A percentile compares a stretch with the other conserved stretches of the same genome.
phyloP scores from a whole-genome alignment of 2,113 vertebrate genomes.

The Dicrurus megarhynchus region DNA sequence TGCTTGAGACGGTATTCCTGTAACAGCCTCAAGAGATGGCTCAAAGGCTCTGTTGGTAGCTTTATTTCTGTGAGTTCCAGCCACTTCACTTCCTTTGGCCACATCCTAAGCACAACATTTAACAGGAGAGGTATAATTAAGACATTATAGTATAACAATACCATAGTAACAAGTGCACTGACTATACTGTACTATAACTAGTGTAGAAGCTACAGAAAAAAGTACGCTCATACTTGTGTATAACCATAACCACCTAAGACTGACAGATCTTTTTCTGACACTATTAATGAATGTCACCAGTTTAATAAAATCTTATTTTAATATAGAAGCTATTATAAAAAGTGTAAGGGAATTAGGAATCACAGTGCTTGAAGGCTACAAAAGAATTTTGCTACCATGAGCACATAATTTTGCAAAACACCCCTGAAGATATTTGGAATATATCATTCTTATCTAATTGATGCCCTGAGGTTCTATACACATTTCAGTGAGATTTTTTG shows the following conservation, averaged over 20 bases:
- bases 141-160: not conserved
- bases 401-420: not conserved
- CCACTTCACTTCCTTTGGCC: not conserved
- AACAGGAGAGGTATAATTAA: not conserved
- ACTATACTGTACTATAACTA: not conserved
- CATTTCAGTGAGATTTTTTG: not conserved
- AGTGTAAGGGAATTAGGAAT: not conserved
- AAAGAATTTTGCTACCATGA: not conserved
- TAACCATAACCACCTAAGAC: not conserved
- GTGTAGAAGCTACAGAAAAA: not conserved
- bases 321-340: not conserved
- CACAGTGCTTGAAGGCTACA: not conserved
- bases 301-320: not conserved
- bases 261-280: not conserved
- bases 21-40: not conserved
- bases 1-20: rapidly evolving
- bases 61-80: not conserved
- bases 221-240: not conserved
- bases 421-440: not conserved
- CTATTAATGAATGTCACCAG: not conserved
- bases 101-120: not conserved
- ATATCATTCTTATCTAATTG: not conserved
- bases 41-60: not conserved
- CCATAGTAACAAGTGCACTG: not conserved
- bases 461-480: not conserved